phyloP scores from a whole-genome alignment of 2,113 vertebrate genomes.

The Hippocampus mohnikei region DNA sequence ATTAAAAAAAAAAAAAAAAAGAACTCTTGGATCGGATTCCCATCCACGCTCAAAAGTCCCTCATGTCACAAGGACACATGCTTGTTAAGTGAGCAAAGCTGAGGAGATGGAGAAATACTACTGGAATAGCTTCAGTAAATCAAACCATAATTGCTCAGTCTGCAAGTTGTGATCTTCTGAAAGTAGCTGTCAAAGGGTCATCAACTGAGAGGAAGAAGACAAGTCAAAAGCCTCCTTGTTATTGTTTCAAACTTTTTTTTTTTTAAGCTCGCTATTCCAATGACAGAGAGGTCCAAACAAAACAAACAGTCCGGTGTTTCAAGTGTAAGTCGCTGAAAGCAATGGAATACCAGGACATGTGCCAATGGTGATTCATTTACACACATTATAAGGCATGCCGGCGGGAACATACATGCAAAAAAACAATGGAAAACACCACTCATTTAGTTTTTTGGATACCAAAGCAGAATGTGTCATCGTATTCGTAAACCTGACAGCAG shows the following conservation, averaged over 20 bases:
- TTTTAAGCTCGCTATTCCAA: conserved; percentile 54
- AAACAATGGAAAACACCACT: conserved; percentile 39
- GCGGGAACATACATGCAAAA: conserved; percentile 18
- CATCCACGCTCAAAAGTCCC: conserved; percentile 8
- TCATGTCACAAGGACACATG: background rate
- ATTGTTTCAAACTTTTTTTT: conserved; percentile 45
- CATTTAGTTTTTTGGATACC: conserved; percentile 12
- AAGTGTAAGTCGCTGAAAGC: conserved; percentile 56
- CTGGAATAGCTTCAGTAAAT: conserved; percentile 58
- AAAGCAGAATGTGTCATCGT: background rate
- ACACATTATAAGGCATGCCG: conserved; percentile 34
- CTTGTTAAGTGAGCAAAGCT: conserved; percentile 37
- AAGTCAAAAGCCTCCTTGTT: conserved; percentile 72
- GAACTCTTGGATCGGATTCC: conserved; percentile 35
- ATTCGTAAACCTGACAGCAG: background rate
- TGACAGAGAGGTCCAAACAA: conserved; percentile 62
- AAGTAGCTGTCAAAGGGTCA: conserved; percentile 67
- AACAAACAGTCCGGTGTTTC: conserved; percentile 67
- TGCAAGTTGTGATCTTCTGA: conserved; percentile 58
- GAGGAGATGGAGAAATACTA: conserved; percentile 31
- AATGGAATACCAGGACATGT: conserved; percentile 50
- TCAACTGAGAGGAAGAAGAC: conserved; percentile 50
- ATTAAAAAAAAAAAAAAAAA: conserved; percentile 5
- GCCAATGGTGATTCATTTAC: conserved; percentile 58
- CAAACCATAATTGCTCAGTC: conserved; percentile 70